Conservation (phyloP, 1,140 invertebrate species). For the Penaeus indicus region DNA sequence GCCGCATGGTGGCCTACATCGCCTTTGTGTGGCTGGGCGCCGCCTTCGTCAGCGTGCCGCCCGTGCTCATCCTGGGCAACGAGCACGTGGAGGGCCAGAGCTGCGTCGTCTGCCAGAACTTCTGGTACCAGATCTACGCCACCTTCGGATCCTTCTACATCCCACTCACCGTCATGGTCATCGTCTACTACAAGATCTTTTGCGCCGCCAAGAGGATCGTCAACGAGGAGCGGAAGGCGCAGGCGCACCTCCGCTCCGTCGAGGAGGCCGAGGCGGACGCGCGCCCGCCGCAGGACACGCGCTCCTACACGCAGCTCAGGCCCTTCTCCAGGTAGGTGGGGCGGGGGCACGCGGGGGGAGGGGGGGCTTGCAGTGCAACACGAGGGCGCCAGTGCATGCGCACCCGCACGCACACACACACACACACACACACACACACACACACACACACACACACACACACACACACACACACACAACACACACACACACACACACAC, state of each 20-base stretch:
- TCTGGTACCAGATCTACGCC: slow-evolving; percentile 95
- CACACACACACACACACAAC: too few species aligned
- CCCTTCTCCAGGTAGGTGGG: slow-evolving; percentile 50
- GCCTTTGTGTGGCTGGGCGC: slow-evolving; percentile 90
- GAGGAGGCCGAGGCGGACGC: slow-evolving; percentile 55
- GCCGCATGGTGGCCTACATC: slow-evolving; percentile 90
- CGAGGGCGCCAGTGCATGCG: too few species aligned
- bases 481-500: too few species aligned
- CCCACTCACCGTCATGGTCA: slow-evolving; percentile 93
- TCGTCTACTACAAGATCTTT: slow-evolving; percentile 96
- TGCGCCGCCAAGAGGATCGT: slow-evolving; percentile 86
- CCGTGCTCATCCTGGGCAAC: slow-evolving; percentile 89
- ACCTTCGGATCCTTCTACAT: slow-evolving; percentile 97
- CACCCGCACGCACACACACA: too few species aligned
- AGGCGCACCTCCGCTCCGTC: slow-evolving; percentile 61
- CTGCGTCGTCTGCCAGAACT: slow-evolving; percentile 88
- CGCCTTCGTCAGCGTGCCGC: slow-evolving; percentile 89
- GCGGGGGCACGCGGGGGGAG: neutral
- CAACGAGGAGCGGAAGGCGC: slow-evolving; percentile 74
- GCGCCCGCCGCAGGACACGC: neutral
- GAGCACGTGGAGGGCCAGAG: slow-evolving; percentile 79
- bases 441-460: too few species aligned
- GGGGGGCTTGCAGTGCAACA: too few species aligned
- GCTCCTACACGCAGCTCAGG: slow-evolving; percentile 45
- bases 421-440: too few species aligned